Percentiles rank a stretch among this genome's conserved stretches.
Evolutionary conservation across 2,797 vertebrate genomes (phyloP).

Genomic region (Amazona ochrocephala): DNA sequence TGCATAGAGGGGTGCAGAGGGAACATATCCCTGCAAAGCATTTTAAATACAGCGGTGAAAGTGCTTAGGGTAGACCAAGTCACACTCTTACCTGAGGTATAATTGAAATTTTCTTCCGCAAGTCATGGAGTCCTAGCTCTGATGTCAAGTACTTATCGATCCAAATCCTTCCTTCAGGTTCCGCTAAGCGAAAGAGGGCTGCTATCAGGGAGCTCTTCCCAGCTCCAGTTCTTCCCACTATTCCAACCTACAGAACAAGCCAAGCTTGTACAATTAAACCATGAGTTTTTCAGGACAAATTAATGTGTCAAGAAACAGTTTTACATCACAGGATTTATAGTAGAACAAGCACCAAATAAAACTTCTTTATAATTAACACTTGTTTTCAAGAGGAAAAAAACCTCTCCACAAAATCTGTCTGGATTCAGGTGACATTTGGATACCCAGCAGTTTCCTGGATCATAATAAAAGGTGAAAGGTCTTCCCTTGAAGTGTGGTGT

Average conservation of each 20-base stretch:
- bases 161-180: slow-evolving; percentile 91
- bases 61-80: not conserved
- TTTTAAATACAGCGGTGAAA: not conserved
- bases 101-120: slow-evolving; percentile 95
- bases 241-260: slow-evolving; percentile 83
- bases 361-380: slow-evolving; percentile 16
- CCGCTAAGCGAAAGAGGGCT: slow-evolving; percentile 91
- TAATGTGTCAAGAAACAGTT: not conserved
- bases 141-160: slow-evolving; percentile 89
- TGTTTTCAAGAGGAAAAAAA: not conserved
- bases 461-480: slow-evolving; percentile 16
- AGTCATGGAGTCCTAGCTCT: slow-evolving; percentile 91
- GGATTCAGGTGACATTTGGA: slow-evolving; percentile 33
- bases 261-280: slow-evolving; percentile 8
- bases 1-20: not conserved
- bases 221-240: slow-evolving; percentile 92
- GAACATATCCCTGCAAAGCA: not conserved
- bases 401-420: not conserved
- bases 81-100: slow-evolving; percentile 88
- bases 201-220: slow-evolving; percentile 94
- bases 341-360: slow-evolving; percentile 17
- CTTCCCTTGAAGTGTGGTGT: not conserved
- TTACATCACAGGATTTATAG: not conserved
- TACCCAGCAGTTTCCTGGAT: slow-evolving; percentile 15
- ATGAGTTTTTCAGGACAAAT: not conserved